Conservation (phyloP, 2,888 invertebrate genomes). For the Drosophila prolongata region DNA sequence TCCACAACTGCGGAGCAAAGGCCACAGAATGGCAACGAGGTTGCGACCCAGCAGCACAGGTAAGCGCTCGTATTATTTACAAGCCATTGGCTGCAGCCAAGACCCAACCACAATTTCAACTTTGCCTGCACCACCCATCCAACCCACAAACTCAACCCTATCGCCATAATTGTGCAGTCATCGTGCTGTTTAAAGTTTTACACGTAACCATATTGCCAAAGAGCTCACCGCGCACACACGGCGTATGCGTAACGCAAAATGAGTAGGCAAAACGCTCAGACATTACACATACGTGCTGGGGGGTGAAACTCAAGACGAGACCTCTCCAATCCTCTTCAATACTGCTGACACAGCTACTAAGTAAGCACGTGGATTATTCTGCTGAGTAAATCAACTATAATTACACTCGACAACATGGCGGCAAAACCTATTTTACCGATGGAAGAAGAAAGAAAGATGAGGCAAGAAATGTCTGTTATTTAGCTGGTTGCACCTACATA, state of each 20-base stretch:
- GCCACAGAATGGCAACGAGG: conserved; percentile 43
- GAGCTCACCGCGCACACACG: conserved; percentile 23
- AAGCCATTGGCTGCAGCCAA: conserved; percentile 70
- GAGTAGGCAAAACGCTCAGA: conserved; percentile 56
- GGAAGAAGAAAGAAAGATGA: background rate
- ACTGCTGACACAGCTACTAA: conserved; percentile 49
- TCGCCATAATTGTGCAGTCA: conserved; percentile 73
- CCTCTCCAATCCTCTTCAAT: conserved; percentile 31
- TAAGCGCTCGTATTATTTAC: conserved; percentile 57
- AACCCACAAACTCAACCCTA: background rate
- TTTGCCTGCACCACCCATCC: conserved; percentile 9
- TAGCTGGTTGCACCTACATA: too few species aligned
- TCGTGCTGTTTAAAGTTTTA: conserved; percentile 63
- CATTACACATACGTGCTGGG: conserved; percentile 22
- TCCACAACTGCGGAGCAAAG: conserved; percentile 9
- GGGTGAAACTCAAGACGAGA: conserved; percentile 26
- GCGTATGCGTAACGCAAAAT: conserved; percentile 67
- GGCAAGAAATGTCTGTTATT: too few species aligned
- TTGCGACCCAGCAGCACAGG: conserved; percentile 13
- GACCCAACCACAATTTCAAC: conserved; percentile 46
- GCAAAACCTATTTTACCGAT: background rate
- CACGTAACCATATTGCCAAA: conserved; percentile 59
- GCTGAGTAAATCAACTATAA: conserved; percentile 47
- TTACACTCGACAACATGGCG: conserved; percentile 27
- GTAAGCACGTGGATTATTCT: conserved; percentile 38